These are phyloP conservation scores for Gallinago nigripennis DNA, from an alignment of 2,797 vertebrate genomes.

Conservation along the genomic window DNA sequence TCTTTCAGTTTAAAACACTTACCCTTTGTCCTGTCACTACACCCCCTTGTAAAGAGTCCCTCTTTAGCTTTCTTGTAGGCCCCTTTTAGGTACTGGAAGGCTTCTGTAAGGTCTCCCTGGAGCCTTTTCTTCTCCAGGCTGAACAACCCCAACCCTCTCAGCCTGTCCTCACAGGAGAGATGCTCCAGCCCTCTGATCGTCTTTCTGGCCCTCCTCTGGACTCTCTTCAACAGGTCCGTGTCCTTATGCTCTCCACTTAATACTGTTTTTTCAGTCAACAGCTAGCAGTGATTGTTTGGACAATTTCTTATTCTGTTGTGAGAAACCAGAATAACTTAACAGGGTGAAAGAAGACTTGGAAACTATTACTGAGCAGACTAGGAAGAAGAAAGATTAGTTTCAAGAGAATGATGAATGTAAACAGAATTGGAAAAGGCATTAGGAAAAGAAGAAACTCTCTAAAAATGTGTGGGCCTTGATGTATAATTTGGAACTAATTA, in stretches of 20 bases:
- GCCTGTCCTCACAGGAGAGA: background rate
- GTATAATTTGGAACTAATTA: conserved; percentile 45
- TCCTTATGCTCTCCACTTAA: background rate
- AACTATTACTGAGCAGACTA: background rate
- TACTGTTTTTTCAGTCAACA: background rate
- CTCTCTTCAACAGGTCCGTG: background rate
- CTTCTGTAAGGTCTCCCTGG: background rate
- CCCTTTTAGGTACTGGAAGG: background rate
- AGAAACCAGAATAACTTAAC: background rate
- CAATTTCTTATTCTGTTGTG: background rate
- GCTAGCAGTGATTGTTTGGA: background rate
- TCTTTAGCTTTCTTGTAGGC: background rate
- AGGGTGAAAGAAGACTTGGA: background rate
- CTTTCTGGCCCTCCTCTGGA: background rate
- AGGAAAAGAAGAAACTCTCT: background rate
- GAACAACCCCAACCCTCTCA: background rate
- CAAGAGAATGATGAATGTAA: background rate
- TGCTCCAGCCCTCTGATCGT: background rate
- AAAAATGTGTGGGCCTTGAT: conserved; percentile 2
- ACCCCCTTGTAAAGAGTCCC: background rate
- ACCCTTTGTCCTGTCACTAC: background rate
- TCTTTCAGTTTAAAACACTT: background rate
- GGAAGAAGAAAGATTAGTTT: background rate
- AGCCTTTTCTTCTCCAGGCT: background rate
- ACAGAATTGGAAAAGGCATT: background rate